Base-by-base conservation (phyloP, 2,888 invertebrate genomes). In the Leptodirus hochenwartii region DNA sequence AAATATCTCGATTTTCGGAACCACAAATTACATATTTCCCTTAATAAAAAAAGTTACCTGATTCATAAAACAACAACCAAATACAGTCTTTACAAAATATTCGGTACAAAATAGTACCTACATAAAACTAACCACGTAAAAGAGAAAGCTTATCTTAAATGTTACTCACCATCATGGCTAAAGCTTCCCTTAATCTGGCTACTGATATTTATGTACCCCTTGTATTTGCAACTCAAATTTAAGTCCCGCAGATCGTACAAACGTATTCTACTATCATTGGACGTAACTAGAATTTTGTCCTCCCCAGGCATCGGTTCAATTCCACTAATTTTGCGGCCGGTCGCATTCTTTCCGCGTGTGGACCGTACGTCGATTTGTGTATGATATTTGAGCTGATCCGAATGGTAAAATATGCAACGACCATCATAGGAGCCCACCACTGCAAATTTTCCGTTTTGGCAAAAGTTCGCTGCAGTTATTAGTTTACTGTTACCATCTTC, bases 381-480 rank as follows among this genome's bases (percentile, higher is more conserved):
- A 58, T 91, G 90, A 56, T 98, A 98, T 48, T 95, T 96, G 3
- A 98, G 62, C 52, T 95, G 93, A 66, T 95, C 96, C 1, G 95
- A 95, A 20, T 80, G 88, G 61, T 95, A 98, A 63, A 98, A 96
- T 45, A 96, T 88, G 55, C 95, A 95, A 24, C 95, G 73, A 1
- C 98, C 98, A 58, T 96, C 95, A 59, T 95, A 98, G 0, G 95
- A 91, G 22, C 96, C 96, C 0, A 96, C 91, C 1, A 96, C 95
- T 0, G 93, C 93, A 59, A 93, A 93, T 53, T 93, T 91, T 5
- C 95, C 96, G 60, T 93, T 91, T 51, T 88, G 84, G 47, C 91
- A 93, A 59, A 95, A 95, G 56, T 91, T 93, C 0, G 93, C 93
- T 0, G 95, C 90, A 0, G 95, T 95, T 49, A 95, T 95, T 8